Base-by-base conservation (phyloP, 1,140 invertebrate species). In the Eubasilissa regina region DNA sequence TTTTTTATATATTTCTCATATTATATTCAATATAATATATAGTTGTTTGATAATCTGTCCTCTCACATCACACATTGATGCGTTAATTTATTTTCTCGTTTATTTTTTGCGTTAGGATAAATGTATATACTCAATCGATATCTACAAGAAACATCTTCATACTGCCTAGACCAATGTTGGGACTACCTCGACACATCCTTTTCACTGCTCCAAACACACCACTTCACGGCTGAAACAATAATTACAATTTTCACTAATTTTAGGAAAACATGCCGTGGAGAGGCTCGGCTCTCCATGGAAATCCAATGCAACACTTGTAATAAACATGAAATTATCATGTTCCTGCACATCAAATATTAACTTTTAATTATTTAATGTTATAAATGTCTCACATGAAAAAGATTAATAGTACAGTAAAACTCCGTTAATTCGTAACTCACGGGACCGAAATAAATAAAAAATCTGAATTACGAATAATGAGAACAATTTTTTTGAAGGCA, bases 11-110 rank as follows among this genome's bases (percentile, higher is more conserved):
- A 75, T 74, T 79, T 77, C 60, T 74, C 44, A 60, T 81, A 75
- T 81, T 51, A 77, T 82, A 35, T 6, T 78, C 35, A 81, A 74
- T 80, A 81, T 78, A 82, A 81, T 75, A 82, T 82, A 77, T 47
- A 51, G 64, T 77, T 64, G 47, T 77, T 68, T 77, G 44, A 53
- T 53, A 51, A 74, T 79, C 74, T 82, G 80, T 79, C 77, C 56
- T 55, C 35, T 75, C 21, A 47, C 21, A 55, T 82, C 53, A 66
- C 81, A 80, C 75, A 72, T 74, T 19, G 17, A 4, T 70, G 66
- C 48, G 51, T 70, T 51, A 70, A 70, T 78, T 60, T 35, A 47
- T 51, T 74, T 56, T 47, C 6, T 21, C 17, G 43, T 74, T 48
- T 48, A 75, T 43, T 74, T 45, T 47, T 45, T 76, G 53, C 56